phyloP scores from a whole-genome alignment of 2,113 vertebrate genomes.

The Pseudopipra pipra region DNA sequence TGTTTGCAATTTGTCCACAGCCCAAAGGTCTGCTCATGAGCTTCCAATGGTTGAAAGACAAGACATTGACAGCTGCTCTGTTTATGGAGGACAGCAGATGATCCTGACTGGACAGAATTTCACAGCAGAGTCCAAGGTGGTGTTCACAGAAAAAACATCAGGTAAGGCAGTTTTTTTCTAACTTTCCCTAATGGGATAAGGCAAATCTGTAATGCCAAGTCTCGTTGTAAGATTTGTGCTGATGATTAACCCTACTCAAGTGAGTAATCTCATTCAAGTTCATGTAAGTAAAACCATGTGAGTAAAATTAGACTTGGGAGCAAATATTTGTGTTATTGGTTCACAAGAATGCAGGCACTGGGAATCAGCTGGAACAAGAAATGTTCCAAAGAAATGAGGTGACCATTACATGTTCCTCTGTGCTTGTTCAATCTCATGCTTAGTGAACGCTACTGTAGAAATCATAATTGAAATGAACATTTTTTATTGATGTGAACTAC shows the following conservation, averaged over 20 bases:
- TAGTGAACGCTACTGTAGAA: neutral
- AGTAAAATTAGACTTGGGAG: neutral
- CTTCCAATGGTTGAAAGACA: conserved; percentile 97
- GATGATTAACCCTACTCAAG: neutral
- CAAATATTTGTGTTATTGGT: neutral
- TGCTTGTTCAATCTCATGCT: neutral
- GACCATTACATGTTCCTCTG: neutral
- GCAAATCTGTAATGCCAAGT: neutral
- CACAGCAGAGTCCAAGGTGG: conserved; percentile 94
- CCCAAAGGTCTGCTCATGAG: conserved; percentile 96
- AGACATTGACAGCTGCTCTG: conserved; percentile 91
- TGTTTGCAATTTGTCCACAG: conserved; percentile 72
- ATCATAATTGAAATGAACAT: neutral
- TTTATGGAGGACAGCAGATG: conserved; percentile 97
- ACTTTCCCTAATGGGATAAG: neutral
- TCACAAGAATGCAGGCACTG: neutral
- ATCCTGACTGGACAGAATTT: conserved; percentile 97
- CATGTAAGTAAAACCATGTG: neutral
- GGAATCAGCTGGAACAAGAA: neutral
- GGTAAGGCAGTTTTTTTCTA: conserved; percentile 73
- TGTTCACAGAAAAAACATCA: conserved; percentile 93
- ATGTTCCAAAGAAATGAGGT: neutral
- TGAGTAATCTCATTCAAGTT: neutral
- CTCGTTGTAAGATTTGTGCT: neutral
- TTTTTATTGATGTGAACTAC: neutral